Base-by-base conservation (phyloP, 92 coral and sea anemone genomes). In the Zoanthus gigantus region DNA sequence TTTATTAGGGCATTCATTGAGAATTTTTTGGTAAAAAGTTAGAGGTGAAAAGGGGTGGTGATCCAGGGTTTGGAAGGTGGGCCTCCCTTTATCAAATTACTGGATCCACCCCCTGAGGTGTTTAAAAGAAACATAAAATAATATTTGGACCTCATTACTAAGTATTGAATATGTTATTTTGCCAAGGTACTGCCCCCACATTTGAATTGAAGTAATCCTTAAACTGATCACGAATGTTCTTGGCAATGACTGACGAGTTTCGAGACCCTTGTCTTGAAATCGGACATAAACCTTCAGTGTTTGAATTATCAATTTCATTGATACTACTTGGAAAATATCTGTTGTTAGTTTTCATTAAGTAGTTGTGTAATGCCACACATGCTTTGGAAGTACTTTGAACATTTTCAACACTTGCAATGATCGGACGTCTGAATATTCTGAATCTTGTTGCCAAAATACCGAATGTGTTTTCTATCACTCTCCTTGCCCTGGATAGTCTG, bases 361-460 rank as follows among this genome's bases (percentile, higher is more conserved):
- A 87, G 77, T 87, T 87, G 81, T 87, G 90, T 44, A 87, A 57
- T 37, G 72, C 77, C 47, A 57, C 82, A 63, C 65, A 83, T 75
- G 87, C 90, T 78, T 66, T 54, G 58, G 90, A 54, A 32, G 50
- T 53, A 18, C n/a, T 78, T 9, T 67, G 73, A 16, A 87, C 90
- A 15, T 48, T 57, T 60, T 87, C 90, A 29, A 78, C 74, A 57
- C 74, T 10, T 8, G 90, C 90, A 63, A 74, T 83, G 3, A 87
- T 78, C 54, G 88, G 90, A 7, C 67, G 78, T 44, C 90, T 63
- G 61, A 77, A 87, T 14, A 78, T 78, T 32, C 90, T 61, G 17
- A 74, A 87, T 68, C 90, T 87, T 34, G 88, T 85, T 34, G 90
- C 83, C 23, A 69, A 63, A 67, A 87, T 87, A 8, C 90, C 87